Evolutionary conservation across 2,888 invertebrate species (phyloP), one percentile per base, ranked within the genome.

Genomic region (Cepaea hortensis): DNA sequence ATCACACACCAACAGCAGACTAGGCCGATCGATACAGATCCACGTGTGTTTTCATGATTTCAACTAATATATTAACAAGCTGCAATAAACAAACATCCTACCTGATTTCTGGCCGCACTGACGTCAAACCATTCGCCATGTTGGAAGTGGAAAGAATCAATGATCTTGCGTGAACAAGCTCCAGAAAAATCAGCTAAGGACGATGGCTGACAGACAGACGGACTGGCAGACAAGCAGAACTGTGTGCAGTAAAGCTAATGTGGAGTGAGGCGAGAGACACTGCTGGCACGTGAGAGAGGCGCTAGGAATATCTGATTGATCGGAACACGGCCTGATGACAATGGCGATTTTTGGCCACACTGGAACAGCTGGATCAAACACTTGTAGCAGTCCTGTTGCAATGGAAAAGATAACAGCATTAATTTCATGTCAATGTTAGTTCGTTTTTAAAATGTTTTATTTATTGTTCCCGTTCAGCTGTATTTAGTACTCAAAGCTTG

Each of bases 71-170:
- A 55, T 55, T 55, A 55, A 55, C 55, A 55, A 55, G 55, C 11
- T 55, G 55, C 6, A 1, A 9, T 9, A 6, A 55, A 55, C 11
- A 46, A 35, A 73, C 15, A 46, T 46, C 73, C 46, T 73, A 73
- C 73, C 73, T 46, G 35, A 73, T 73, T 73, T 23, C 46, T 73
- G 73, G 35, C 73, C 73, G 35, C 2, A 15, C 23, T 73, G 73
- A 46, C 18, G 46, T 46, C 73, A 73, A 73, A 46, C 46, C 73
- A 73, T 46, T 46, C 73, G 73, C 73, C 73, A 73, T 73, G 35
- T 73, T 73, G 73, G 46, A 73, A 73, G 9, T 73, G 73, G 73
- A 73, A 73, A 73, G 73, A 46, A 73, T 73, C 46, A 73, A 73
- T 73, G 73, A 72, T 72, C 72, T n/a, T 9, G 35, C 15, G 46